A percentile compares a stretch with the other conserved stretches of the same genome.
Evolutionary conservation across 2,113 vertebrate species (phyloP).

Genomic region (Pteronura brasiliensis): DNA sequence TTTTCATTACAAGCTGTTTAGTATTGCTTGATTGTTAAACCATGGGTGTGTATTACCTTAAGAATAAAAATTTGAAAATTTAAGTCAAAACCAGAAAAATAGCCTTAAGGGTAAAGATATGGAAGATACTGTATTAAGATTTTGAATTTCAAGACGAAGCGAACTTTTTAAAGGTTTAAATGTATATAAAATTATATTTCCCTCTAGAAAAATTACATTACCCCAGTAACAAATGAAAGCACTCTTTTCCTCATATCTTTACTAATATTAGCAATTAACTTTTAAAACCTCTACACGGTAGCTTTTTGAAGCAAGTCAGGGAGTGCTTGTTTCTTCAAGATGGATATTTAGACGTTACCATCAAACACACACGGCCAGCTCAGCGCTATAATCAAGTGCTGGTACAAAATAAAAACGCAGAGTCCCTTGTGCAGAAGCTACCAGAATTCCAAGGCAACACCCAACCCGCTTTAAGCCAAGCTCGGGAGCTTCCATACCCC

Average conservation of each 20-base stretch:
- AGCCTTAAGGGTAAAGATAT: neutral
- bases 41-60: neutral
- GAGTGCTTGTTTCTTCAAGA: neutral
- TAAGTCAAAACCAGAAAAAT: constrained; percentile 43
- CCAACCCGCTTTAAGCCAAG: neutral
- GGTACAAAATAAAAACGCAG: neutral
- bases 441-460: neutral
- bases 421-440: neutral
- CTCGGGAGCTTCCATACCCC: neutral
- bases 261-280: constrained; percentile 8
- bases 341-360: neutral
- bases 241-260: neutral
- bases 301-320: neutral
- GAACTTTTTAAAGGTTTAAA: constrained; percentile 20
- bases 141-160: constrained; percentile 37
- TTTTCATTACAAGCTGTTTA: neutral
- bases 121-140: constrained; percentile 38
- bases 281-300: neutral
- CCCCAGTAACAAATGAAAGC: constrained; percentile 5
- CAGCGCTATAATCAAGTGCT: neutral
- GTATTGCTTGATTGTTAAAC: constrained; percentile 32
- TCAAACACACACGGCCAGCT: neutral
- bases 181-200: constrained; percentile 24
- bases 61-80: constrained; percentile 51
- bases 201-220: constrained; percentile 48